phyloP scores from a whole-genome alignment of 2,888 invertebrate genomes.

The Xiphydria camelus region DNA sequence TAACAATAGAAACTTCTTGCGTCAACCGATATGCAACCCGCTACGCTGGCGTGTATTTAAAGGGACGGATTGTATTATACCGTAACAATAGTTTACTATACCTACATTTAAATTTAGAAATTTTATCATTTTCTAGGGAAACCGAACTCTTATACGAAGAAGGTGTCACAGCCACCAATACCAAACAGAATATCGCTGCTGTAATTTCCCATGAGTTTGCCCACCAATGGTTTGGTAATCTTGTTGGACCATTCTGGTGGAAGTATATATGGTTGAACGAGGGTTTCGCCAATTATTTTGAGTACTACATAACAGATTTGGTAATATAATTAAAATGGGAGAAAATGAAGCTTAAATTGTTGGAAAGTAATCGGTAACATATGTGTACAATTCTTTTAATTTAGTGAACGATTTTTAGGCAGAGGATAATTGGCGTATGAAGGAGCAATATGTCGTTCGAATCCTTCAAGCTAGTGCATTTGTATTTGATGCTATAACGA shows the following conservation, averaged over 20 bases:
- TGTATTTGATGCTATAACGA: constrained; percentile 53
- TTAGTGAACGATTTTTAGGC: constrained; percentile 52
- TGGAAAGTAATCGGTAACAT: too few species aligned
- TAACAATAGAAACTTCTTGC: too few species aligned
- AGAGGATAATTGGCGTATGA: constrained; percentile 61
- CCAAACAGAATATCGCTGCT: constrained; percentile 24
- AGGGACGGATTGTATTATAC: too few species aligned
- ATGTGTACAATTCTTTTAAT: neutral
- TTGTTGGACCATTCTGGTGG: constrained; percentile 57
- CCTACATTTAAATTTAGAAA: too few species aligned
- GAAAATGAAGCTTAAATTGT: neutral
- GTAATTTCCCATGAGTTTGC: constrained; percentile 62
- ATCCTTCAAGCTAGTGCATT: constrained; percentile 55
- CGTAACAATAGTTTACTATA: too few species aligned
- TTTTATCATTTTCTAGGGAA: neutral
- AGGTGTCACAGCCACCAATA: neutral
- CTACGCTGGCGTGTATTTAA: too few species aligned
- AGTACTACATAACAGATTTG: constrained; percentile 52
- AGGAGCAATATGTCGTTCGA: constrained; percentile 60
- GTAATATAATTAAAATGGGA: constrained; percentile 26
- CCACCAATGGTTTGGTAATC: constrained; percentile 62
- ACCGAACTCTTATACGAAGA: neutral
- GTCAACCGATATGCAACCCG: too few species aligned
- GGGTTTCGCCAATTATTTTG: constrained; percentile 63
- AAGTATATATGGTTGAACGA: constrained; percentile 57